Evolutionary conservation across 2,888 invertebrate species (phyloP), one percentile per base, ranked within the genome.

Genomic region (Lottia gigantea): DNA sequence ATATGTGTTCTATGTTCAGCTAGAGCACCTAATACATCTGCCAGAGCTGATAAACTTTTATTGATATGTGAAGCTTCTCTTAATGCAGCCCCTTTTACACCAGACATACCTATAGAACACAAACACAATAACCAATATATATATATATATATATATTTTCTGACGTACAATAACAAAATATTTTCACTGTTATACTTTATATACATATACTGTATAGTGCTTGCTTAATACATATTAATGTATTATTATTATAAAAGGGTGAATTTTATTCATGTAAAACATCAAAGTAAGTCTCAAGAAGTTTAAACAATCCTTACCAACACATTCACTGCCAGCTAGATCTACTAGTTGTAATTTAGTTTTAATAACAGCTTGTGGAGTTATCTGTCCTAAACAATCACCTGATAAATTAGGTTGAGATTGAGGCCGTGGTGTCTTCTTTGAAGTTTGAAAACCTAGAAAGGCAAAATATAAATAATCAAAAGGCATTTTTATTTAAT

Each of bases 271-370:
- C n/a, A n/a, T n/a, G n/a, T n/a, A n/a, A n/a, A n/a, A n/a, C n/a
- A n/a, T n/a, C n/a, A n/a, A n/a, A n/a, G n/a, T 6, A 8, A 40
- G 40, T 40, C 40, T 8, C 11, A 31, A 31, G 31, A 31, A 3
- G 31, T 31, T 31, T 40, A 11, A 40, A 40, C 40, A 1, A 40
- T 55, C 73, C 85, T 74, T 74, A 85, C 86, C 86, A 64, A 85
- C 85, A 81, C 85, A 86, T 80, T 86, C 86, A 78, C 85, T 86
- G 23, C 86, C 86, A 66, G 86, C 86, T 25, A 86, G 73, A 68
- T 86, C 86, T 8, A 85, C 84, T 25, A 86, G 78, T 73, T 86
- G 86, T 23, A 86, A 74, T 55, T 86, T 86, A 23, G 84, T 84
- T 67, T 80, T 78, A 47, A 83, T 81, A 1, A 82, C 79, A 23